Percentiles rank a stretch among this genome's conserved stretches.
These are phyloP conservation scores for Scaptomyza reducta DNA, from an alignment of 2,888 invertebrate species.

Conservation along the genomic window DNA sequence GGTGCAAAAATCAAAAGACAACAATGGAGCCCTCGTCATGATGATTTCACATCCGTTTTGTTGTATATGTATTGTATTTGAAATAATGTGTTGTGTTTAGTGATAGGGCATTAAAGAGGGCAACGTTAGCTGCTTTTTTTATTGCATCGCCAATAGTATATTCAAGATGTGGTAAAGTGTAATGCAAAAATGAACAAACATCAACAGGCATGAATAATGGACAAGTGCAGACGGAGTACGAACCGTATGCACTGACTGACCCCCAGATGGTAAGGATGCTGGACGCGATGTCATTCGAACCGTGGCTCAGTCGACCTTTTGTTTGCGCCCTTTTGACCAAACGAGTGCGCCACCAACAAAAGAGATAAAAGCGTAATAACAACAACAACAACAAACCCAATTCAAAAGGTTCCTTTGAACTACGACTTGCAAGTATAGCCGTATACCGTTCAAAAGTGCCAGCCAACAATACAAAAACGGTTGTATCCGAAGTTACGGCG, in stretches of 20 bases:
- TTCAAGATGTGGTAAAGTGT: conserved; percentile 42
- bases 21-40: no score
- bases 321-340: conserved; percentile 72
- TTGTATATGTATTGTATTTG: no score
- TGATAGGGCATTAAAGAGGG: conserved; percentile 17
- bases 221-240: conserved; percentile 22
- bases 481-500: no score
- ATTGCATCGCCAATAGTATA: conserved; percentile 7
- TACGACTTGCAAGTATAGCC: conserved; percentile 50
- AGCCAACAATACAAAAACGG: not conserved
- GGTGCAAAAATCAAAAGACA: no score
- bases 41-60: no score
- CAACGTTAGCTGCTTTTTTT: conserved; percentile 12
- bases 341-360: conserved; percentile 66
- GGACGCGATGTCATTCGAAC: conserved; percentile 7
- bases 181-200: conserved; percentile 64
- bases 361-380: conserved; percentile 55
- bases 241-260: conserved; percentile 17
- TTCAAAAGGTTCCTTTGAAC: conserved; percentile 68
- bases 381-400: conserved; percentile 40
- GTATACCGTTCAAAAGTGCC: not conserved
- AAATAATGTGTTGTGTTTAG: not conserved
- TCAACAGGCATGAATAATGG: conserved; percentile 66
- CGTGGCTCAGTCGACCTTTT: conserved; percentile 57
- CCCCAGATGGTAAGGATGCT: conserved; percentile 16